Base-by-base conservation (phyloP, 2,888 invertebrate genomes). In the Altica lythri region DNA sequence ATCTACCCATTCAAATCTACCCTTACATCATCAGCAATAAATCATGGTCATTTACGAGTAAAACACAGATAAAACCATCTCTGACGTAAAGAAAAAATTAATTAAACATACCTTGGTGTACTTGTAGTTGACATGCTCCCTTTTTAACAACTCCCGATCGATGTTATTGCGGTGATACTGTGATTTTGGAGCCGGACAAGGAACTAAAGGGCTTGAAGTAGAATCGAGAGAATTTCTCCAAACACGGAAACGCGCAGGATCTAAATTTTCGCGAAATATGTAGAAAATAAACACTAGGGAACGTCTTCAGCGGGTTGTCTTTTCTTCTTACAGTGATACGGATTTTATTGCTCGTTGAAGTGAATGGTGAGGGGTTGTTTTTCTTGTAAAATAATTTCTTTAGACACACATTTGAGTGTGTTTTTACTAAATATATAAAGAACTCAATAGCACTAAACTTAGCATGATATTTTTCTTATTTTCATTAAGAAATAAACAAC, bases 101-200 rank as follows among this genome's bases (percentile, higher is more conserved):
- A 19, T 5, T 3, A 42, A 54, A 52, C 63, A 59, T 63, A 68
- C 68, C 68, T 66, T 46, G 68, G 68, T 17, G 68, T 68, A 50
- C 64, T 67, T 12, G 64, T 59, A 25, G 68, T 61, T 30, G 68
- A 68, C 68, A 68, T 68, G 53, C 57, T 60, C 53, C 47, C 57
- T 53, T 47, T 59, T 56, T 55, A 51, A 49, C 37, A n/a, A 47
- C 35, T 29, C 50, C 37, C 51, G 56, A 53, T 57, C 58, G 46
- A 53, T 50, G 61, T 51, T 54, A 47, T 57, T 55, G 55, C 37
- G 18, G 47, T 38, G 44, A 55, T 37, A 49, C 53, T 38, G 45
- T 52, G 49, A 43, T 37, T 53, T 61, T 48, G 60, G 60, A 54
- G 60, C 58, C 55, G 56, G 54, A 54, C 54, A 49, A 25, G 37